Conservation (phyloP, 1,140 invertebrate species). For the Drosophila pruinosa region DNA sequence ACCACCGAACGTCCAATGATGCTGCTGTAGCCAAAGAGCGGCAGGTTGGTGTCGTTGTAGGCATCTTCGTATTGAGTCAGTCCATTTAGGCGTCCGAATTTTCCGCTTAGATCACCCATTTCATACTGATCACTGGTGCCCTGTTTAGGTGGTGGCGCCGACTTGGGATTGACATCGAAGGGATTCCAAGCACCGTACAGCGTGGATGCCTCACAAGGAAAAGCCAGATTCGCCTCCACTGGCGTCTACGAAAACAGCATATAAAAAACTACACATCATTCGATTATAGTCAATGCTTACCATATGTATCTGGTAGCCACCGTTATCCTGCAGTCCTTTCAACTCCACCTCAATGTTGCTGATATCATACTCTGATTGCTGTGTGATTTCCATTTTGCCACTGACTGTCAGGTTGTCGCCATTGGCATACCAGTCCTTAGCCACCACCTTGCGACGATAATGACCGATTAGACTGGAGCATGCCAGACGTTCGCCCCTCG, state of each 20-base stretch:
- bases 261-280: too few species aligned
- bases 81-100: conserved; percentile 90
- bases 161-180: conserved; percentile 86
- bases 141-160: conserved; percentile 85
- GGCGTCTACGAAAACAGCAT: conserved; percentile 85
- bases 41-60: conserved; percentile 93
- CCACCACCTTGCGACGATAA: conserved; percentile 92
- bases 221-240: conserved; percentile 91
- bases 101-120: conserved; percentile 95
- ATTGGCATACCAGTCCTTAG: conserved; percentile 93
- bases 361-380: conserved; percentile 93
- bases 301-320: conserved; percentile 92
- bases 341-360: conserved; percentile 91
- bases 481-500: conserved; percentile 92
- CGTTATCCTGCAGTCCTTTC: conserved; percentile 87
- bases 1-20: conserved; percentile 94
- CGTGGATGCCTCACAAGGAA: conserved; percentile 92
- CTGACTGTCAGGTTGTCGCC: conserved; percentile 86
- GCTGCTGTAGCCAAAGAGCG: conserved; percentile 92
- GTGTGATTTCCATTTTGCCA: conserved; percentile 91
- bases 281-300: conserved; percentile 82
- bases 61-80: conserved; percentile 84
- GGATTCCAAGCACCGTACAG: conserved; percentile 94
- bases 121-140: conserved; percentile 93
- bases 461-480: conserved; percentile 92